Evolutionary conservation across 2,888 invertebrate species (phyloP), one percentile per base, ranked within the genome.

Genomic region (Eurois occulta): DNA sequence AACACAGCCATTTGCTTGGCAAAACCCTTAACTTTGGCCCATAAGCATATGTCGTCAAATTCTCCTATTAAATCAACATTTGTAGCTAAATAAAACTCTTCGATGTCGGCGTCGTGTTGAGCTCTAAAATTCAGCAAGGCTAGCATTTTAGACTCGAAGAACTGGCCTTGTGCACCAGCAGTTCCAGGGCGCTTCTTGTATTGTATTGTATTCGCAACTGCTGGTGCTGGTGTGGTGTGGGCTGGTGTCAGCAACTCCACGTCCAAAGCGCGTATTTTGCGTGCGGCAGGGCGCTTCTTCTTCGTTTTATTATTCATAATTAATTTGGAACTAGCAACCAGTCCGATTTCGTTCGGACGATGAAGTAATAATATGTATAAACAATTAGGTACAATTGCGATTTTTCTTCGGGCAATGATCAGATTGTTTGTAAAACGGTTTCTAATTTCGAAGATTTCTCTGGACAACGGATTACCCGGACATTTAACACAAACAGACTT

Each of bases 41-140:
- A 24, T 38, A 64, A 0, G 24, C 35, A 64, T 38, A 66, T 66
- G 24, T 64, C 62, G 24, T 64, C 62, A 64, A 64, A 64, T 24
- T 38, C 62, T 64, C 62, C 62, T 38, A 64, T 64, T 35, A 64
- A 64, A 64, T 64, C 62, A 64, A 64, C 35, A 64, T 64, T 64
- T 64, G 35, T 38, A 24, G 62, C 62, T 38, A 64, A 38, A 64
- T 64, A 24, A 64, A 64, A 64, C 35, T 64, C 24, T 28, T 64
- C 35, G 35, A 64, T 64, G 2, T 64, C 62, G 11, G 38, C 62
- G 62, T 64, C 62, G 24, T 64, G 62, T 64, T 38, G 0, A 35
- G 62, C 62, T 64, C 62, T 38, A 64, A 64, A 38, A 24, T 64
- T 64, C 24, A 64, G 24, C 6, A 64, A 35, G 24, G 35, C 38